Evolutionary conservation across 2,113 vertebrate species (phyloP).

Genomic region (Oxygymnocypris stewartii): DNA sequence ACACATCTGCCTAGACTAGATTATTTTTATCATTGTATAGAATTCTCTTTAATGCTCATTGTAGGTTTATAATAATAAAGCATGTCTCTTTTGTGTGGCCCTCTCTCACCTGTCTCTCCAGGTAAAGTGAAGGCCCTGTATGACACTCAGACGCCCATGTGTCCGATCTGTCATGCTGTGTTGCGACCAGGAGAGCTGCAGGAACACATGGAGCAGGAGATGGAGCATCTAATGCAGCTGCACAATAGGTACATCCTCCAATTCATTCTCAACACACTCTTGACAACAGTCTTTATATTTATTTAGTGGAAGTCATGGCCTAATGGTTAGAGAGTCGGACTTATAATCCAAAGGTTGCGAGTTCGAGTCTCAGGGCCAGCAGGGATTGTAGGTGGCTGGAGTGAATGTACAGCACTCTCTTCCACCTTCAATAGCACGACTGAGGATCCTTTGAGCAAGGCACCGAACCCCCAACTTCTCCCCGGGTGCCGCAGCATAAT

Average conservation of each 20-base stretch:
- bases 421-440: too few species aligned
- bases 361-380: too few species aligned
- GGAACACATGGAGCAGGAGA: constrained; percentile 94
- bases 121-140: constrained; percentile 76
- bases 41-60: constrained; percentile 3
- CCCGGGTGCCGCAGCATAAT: too few species aligned
- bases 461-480: too few species aligned
- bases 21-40: not conserved
- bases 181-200: constrained; percentile 89
- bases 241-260: constrained; percentile 81
- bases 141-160: constrained; percentile 88
- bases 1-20: constrained; percentile 40
- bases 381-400: too few species aligned
- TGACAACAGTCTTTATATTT: too few species aligned
- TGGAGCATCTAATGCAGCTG: constrained; percentile 86
- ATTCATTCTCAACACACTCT: not conserved
- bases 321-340: too few species aligned
- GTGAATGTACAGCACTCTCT: too few species aligned
- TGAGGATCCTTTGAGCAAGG: too few species aligned
- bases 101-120: constrained; percentile 42
- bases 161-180: constrained; percentile 91
- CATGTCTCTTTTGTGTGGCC: not conserved
- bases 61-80: not conserved
- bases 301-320: too few species aligned
- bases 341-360: too few species aligned